Evolutionary conservation across 2,113 vertebrate genomes (phyloP), one percentile per base, ranked within the genome.

Genomic region (Scartelaos histophorus): DNA sequence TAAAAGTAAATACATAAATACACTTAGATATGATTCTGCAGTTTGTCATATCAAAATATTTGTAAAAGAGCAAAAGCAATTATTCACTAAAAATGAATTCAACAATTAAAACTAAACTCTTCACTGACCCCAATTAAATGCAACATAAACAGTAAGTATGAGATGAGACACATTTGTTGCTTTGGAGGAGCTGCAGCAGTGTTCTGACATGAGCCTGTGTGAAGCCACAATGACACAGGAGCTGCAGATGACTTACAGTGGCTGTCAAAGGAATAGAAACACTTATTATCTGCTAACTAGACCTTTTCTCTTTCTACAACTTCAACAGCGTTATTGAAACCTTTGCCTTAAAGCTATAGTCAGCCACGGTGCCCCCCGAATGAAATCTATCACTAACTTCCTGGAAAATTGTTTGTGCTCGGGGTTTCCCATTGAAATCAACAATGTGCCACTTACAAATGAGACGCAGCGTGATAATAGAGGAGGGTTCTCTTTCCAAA

Each of bases 341-440:
- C 69, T 34, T 16, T 74, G 76, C 73, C 78, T 77, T 21, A 7
- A 69, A 84, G 80, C 61, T 73, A 72, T 13, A 47, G 46, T 15
- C 17, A 68, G 29, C 16, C 25, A 13, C 11, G 0, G 1, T 24
- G 21, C 49, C 66, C 45, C 66, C 65, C 24, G 62, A 60, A 61
- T 62, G 74, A 79, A 76, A 38, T 60, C 51, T 16, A 58, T 66
- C 67, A 7, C 34, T 11, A 4, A 76, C 75, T 25, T 87, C 79
- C 79, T 79, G 73, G 45, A 74, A 76, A 25, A 49, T 81, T 82
- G 54, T 54, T 2, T 76, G 29, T 72, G 34, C 67, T 22, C 68
- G 80, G 84, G 82, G 70, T 4, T 87, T 82, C 82, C 85, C 78
- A 9, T 34, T 72, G 67, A 66, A 60, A 71, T 67, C 65, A 49